A percentile compares a stretch with the other conserved stretches of the same genome.
Conservation (phyloP, 2,113 vertebrate genomes). For the Maccullochella peelii region DNA sequence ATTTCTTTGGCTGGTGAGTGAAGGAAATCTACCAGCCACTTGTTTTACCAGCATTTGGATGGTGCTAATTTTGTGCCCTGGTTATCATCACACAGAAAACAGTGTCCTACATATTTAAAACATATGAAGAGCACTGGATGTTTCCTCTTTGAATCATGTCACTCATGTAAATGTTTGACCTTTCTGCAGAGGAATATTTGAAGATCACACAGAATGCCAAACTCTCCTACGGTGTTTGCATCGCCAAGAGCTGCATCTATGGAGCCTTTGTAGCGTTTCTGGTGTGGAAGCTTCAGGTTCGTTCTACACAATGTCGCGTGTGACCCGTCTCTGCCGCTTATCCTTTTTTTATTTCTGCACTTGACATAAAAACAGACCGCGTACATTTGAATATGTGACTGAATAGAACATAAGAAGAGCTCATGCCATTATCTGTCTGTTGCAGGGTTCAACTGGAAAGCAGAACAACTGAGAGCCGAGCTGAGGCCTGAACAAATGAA, state of each 20-base stretch:
- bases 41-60: no score
- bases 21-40: no score
- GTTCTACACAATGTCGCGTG: not conserved
- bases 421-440: constrained; percentile 7
- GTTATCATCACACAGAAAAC: not conserved
- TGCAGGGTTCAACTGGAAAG: constrained; percentile 45
- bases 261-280: constrained; percentile 62
- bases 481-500: not conserved
- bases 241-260: constrained; percentile 72
- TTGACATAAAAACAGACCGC: not conserved
- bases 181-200: constrained; percentile 56
- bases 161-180: not conserved
- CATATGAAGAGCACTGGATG: not conserved
- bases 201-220: constrained; percentile 41
- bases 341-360: no score
- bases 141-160: not conserved
- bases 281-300: constrained; percentile 72
- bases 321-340: not conserved
- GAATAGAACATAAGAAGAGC: fast-evolving
- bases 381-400: not conserved
- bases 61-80: no score
- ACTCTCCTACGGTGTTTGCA: constrained; percentile 59
- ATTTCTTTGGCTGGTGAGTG: no score
- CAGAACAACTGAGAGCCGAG: constrained; percentile 30
- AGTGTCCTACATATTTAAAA: not conserved